Percentiles rank a stretch among this genome's conserved stretches.
Evolutionary conservation across 92 coral and sea anemone species (phyloP).

Genomic region (Desmophyllum pertusum): DNA sequence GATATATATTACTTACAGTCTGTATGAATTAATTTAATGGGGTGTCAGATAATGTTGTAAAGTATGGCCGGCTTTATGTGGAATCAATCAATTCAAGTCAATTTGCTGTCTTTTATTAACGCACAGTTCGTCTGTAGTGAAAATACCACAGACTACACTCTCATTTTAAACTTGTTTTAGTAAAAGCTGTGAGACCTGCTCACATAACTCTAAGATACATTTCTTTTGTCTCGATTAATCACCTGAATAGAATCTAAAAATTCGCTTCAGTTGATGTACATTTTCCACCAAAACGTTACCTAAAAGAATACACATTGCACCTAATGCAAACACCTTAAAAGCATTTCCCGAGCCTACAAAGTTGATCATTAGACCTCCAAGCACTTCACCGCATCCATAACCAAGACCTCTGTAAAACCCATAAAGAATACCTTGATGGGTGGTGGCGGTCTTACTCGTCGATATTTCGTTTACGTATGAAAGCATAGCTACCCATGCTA

Average conservation of each 20-base stretch:
- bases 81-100: neutral
- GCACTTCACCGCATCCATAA: slow-evolving; percentile 74
- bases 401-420: slow-evolving; percentile 81
- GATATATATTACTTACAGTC: no score
- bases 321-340: slow-evolving; percentile 43
- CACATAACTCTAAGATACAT: neutral
- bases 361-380: slow-evolving; percentile 74
- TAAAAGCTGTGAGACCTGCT: neutral
- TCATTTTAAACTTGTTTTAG: neutral
- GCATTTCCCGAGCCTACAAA: slow-evolving; percentile 64
- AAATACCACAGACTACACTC: neutral
- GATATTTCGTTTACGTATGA: slow-evolving; percentile 69
- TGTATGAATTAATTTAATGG: no score
- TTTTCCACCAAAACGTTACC: slow-evolving; percentile 21
- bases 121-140: neutral
- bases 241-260: neutral
- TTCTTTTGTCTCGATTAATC: neutral
- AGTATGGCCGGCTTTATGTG: no score
- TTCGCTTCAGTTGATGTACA: neutral
- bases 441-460: slow-evolving; percentile 37
- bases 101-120: neutral
- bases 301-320: slow-evolving; percentile 6
- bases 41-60: neutral
- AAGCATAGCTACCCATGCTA: slow-evolving; percentile 80
- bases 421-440: slow-evolving; percentile 72